Evolutionary conservation across 2,797 vertebrate genomes (phyloP).

Genomic region (Eulemur albifrons): DNA sequence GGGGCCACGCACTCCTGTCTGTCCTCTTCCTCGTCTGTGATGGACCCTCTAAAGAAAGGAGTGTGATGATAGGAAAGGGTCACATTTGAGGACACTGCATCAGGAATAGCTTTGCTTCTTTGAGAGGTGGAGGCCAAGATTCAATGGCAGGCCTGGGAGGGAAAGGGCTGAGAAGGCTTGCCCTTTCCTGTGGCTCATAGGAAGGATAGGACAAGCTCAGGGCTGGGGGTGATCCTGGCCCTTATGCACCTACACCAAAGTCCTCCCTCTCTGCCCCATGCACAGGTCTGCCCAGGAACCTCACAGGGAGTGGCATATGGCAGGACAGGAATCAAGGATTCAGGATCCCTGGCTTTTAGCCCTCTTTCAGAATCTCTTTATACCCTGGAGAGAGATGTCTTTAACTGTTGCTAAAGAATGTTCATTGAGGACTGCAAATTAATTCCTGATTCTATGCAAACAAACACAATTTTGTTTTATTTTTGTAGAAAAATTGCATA

Average conservation of each 20-base stretch:
- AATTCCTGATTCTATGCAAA: not conserved
- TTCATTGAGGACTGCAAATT: not conserved
- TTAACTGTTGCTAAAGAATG: not conserved
- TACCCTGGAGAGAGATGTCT: not conserved
- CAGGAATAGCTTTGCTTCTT: not conserved
- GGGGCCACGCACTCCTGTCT: not conserved
- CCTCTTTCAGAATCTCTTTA: not conserved
- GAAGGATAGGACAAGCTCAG: not conserved
- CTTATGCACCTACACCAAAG: not conserved
- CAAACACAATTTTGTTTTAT: not conserved
- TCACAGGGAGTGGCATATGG: not conserved
- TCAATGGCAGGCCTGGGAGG: not conserved
- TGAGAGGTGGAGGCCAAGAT: not conserved
- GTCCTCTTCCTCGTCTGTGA: not conserved
- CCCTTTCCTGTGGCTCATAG: not conserved
- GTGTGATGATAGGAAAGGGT: not conserved
- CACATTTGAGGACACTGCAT: not conserved
- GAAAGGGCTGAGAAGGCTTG: not conserved
- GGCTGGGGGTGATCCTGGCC: not conserved
- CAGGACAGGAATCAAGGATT: not conserved
- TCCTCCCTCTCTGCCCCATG: not conserved
- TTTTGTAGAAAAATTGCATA: slow-evolving; percentile 30
- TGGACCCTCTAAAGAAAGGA: not conserved
- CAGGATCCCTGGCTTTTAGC: not conserved
- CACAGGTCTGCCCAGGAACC: not conserved